Conservation (phyloP, 2,797 vertebrate species). For the Harpagifer antarcticus region DNA sequence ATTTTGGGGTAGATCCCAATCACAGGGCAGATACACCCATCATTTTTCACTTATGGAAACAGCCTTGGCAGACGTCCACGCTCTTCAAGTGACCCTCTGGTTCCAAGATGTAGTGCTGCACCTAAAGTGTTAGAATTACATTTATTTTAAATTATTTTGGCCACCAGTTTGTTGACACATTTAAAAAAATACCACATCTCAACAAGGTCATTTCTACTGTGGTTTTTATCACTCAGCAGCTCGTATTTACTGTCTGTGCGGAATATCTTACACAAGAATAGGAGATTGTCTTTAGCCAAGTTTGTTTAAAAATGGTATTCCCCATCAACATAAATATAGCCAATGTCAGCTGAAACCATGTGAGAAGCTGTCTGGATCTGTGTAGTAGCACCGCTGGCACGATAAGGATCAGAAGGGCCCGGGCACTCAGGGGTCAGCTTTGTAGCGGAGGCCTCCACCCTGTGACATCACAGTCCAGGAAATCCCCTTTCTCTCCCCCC, state of each 20-base stretch:
- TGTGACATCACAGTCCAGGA: conserved; percentile 52
- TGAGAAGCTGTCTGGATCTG: not conserved
- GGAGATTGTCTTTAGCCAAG: not conserved
- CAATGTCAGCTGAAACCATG: not conserved
- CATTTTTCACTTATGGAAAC: too few species aligned
- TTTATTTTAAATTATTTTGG: conserved; percentile 4
- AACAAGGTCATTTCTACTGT: not conserved
- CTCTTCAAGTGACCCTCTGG: too few species aligned
- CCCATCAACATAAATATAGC: not conserved
- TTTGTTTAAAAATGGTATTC: not conserved
- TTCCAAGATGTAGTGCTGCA: not conserved
- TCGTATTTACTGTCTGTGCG: too few species aligned
- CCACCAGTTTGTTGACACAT: not conserved
- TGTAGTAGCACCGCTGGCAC: not conserved
- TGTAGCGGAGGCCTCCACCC: conserved; percentile 33
- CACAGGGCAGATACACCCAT: too few species aligned
- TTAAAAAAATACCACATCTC: conserved; percentile 2
- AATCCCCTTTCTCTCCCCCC: not conserved
- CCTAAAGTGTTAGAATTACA: not conserved
- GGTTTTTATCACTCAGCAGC: not conserved
- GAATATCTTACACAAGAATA: not conserved
- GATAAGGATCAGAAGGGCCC: conserved; percentile 30
- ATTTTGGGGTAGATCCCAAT: too few species aligned
- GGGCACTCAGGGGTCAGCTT: conserved; percentile 41
- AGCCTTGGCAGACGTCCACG: too few species aligned